Evolutionary conservation across 2,113 vertebrate genomes (phyloP), one percentile per base, ranked within the genome.

Genomic region (Muntiacus reevesi): DNA sequence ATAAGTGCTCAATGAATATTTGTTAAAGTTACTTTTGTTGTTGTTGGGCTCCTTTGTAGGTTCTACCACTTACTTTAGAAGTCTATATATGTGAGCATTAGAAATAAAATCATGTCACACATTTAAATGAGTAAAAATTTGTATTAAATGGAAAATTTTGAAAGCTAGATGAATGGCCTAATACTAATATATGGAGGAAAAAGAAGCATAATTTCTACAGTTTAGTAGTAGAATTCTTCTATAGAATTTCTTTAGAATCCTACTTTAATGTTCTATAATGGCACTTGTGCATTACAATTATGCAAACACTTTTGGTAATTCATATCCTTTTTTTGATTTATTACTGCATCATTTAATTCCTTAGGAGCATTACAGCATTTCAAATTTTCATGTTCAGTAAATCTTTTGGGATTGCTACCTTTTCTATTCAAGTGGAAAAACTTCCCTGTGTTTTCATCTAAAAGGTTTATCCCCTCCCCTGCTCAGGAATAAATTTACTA

Each of bases 311-410:
- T 11, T 7, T 47, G 19, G 13, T 94, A 94, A 74, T 95, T 89
- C 57, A 87, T 94, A 86, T 57, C 45, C 8, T 59, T 3, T 6
- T 89, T 40, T 43, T 64, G 3, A 47, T 55, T 97, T 27, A 97
- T 95, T 25, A 25, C 30, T 93, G 6, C n/a, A 95, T 93, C 94
- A 89, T 11, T 86, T 94, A 86, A 52, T 97, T 97, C 67, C 92
- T 27, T 91, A 47, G 2, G 2, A 30, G 45, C 47, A 93, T 95
- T 95, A 97, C 19, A 84, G 0, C 19, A 89, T 89, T 97, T 52
- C 9, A 95, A 45, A 2, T 87, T 97, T 97, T 98, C 9, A 86
- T 89, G n/a, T 36, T 89, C 11, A 43, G 0, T 74, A 87, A 95
- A 28, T 30, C 50, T 83, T 59, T 50, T 91, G 57, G 10, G 57